phyloP scores from a whole-genome alignment of 2,113 vertebrate species.

The Neofelis nebulosa region DNA sequence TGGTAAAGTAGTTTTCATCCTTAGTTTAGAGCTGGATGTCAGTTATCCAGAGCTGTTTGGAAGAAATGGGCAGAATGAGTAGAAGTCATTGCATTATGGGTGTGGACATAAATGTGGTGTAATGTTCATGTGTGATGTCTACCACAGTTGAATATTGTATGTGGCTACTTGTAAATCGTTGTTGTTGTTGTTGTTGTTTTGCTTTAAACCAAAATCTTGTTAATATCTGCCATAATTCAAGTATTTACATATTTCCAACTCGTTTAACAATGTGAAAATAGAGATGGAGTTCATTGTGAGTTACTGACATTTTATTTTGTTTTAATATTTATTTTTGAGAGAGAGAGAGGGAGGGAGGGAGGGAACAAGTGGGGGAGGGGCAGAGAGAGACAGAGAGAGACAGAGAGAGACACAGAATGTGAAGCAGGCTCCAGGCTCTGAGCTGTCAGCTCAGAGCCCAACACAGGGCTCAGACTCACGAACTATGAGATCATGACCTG shows the following conservation, averaged over 20 bases:
- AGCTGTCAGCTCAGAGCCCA: no score
- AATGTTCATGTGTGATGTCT: neutral
- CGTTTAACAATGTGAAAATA: constrained; percentile 3
- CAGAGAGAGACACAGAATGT: no score
- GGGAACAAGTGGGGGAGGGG: no score
- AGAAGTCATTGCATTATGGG: neutral
- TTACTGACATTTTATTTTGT: neutral
- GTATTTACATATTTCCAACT: neutral
- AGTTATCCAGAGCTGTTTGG: neutral
- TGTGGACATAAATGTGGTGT: neutral
- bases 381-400: no score
- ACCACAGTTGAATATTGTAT: neutral
- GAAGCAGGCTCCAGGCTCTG: no score
- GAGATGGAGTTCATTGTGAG: neutral
- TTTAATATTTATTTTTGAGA: no score
- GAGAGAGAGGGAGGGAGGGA: no score
- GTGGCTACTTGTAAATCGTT: neutral
- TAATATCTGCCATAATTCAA: neutral
- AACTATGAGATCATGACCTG: no score
- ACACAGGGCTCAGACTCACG: no score
- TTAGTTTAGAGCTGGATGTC: neutral
- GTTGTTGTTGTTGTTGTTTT: neutral
- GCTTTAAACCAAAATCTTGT: neutral
- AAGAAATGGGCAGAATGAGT: neutral
- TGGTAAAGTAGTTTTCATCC: neutral